A percentile compares a stretch with the other conserved stretches of the same genome.
phyloP scores from a whole-genome alignment of 2,888 invertebrate genomes.

The Amorpha juglandis region DNA sequence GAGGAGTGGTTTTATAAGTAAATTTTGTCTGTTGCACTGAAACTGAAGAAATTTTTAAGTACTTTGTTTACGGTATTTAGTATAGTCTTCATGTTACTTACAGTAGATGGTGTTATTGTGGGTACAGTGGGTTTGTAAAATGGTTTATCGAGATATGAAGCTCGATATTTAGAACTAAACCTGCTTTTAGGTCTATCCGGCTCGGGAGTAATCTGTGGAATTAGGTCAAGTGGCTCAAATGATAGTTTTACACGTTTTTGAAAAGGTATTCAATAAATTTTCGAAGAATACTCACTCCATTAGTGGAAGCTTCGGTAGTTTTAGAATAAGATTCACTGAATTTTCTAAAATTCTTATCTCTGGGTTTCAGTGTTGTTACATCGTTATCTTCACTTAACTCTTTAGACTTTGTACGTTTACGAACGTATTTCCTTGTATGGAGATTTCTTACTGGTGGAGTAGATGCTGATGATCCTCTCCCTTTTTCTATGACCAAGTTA shows the following conservation, averaged over 20 bases:
- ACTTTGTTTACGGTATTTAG: constrained; percentile 35
- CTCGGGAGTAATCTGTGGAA: constrained; percentile 74
- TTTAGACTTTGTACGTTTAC: constrained; percentile 53
- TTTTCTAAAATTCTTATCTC: constrained; percentile 63
- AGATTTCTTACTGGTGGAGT: constrained; percentile 69
- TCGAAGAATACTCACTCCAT: constrained; percentile 66
- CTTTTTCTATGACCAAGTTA: constrained; percentile 45
- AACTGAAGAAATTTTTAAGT: constrained; percentile 32
- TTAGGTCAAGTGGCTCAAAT: constrained; percentile 35
- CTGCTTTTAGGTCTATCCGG: constrained; percentile 78
- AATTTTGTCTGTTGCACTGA: constrained; percentile 40
- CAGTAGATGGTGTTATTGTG: constrained; percentile 81
- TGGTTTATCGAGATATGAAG: constrained; percentile 80
- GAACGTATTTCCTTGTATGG: constrained; percentile 66
- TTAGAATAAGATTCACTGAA: constrained; percentile 70
- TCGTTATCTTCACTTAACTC: constrained; percentile 49
- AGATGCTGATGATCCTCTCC: constrained; percentile 51
- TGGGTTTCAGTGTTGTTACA: constrained; percentile 51
- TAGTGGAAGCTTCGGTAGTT: constrained; percentile 70
- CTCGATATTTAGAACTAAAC: constrained; percentile 86
- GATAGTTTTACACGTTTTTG: constrained; percentile 20
- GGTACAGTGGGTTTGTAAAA: constrained; percentile 87
- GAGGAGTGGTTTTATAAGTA: constrained; percentile 22
- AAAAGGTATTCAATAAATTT: constrained; percentile 18
- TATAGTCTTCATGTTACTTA: constrained; percentile 63